These are phyloP conservation scores for Lithobius niger DNA, from an alignment of 1,140 invertebrate species.

Conservation along the genomic window DNA sequence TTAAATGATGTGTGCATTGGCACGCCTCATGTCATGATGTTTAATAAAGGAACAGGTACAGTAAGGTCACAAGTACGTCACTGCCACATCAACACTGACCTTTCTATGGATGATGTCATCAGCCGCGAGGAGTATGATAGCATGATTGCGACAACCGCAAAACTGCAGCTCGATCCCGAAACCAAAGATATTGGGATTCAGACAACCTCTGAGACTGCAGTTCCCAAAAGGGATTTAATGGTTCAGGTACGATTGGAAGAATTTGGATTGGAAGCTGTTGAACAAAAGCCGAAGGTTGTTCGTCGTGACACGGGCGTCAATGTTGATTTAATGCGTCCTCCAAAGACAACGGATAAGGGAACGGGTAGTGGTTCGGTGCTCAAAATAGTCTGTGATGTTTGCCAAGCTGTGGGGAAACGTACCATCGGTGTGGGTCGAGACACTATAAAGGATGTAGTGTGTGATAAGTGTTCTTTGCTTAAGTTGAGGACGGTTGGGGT, in stretches of 20 bases:
- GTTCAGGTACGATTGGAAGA: not conserved
- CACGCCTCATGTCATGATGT: slow-evolving; percentile 22
- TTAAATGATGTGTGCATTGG: slow-evolving; percentile 24
- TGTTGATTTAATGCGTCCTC: not conserved
- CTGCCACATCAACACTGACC: slow-evolving; percentile 29
- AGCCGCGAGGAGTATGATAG: slow-evolving; percentile 11
- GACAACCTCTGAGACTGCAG: no score
- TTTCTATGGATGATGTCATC: slow-evolving; percentile 14
- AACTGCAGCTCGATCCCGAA: not conserved
- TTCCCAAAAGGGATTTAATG: no score
- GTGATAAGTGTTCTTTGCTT: slow-evolving; percentile 19
- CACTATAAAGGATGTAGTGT: slow-evolving; percentile 12
- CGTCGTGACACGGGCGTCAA: not conserved
- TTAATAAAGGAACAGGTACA: not conserved
- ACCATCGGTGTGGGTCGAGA: slow-evolving; percentile 30
- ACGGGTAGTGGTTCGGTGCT: slow-evolving; percentile 34
- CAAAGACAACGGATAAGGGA: slow-evolving; percentile 28
- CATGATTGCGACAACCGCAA: not conserved
- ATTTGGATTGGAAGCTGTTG: no score
- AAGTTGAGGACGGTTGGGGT: not conserved
- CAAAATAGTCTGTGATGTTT: slow-evolving; percentile 38
- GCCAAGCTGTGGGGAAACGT: slow-evolving; percentile 29
- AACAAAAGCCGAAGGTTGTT: no score
- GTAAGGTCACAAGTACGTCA: no score
- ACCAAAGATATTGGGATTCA: not conserved